Evolutionary conservation across 2,797 vertebrate species (phyloP).

Genomic region (Acipenser ruthenus): DNA sequence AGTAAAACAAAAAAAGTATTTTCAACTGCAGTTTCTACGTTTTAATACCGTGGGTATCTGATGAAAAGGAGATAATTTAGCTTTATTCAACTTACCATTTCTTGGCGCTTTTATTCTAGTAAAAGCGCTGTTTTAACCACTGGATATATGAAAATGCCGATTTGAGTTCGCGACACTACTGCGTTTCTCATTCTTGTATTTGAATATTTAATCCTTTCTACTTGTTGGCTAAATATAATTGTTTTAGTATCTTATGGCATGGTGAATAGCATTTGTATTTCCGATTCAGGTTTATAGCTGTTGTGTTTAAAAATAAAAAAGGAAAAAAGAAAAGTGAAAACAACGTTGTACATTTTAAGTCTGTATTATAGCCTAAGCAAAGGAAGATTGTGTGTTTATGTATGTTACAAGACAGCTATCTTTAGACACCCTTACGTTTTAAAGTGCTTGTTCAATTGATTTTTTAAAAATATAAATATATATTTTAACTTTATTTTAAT

Average conservation of each 20-base stretch:
- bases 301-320: slow-evolving; percentile 91
- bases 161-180: slow-evolving; percentile 97
- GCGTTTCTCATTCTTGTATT: slow-evolving; percentile 98
- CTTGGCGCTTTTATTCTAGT: slow-evolving; percentile 85
- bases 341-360: slow-evolving; percentile 98
- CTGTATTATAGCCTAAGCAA: slow-evolving; percentile 91
- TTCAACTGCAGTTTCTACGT: slow-evolving; percentile 51
- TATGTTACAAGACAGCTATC: slow-evolving; percentile 93
- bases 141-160: slow-evolving; percentile 86
- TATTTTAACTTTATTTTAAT: slow-evolving; percentile 86
- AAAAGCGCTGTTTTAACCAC: slow-evolving; percentile 84
- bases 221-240: slow-evolving; percentile 98
- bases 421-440: slow-evolving; percentile 72
- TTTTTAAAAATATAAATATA: slow-evolving; percentile 63
- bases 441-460: slow-evolving; percentile 79
- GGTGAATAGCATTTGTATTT: slow-evolving; percentile 99
- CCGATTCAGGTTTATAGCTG: slow-evolving; percentile 98
- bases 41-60: slow-evolving; percentile 49
- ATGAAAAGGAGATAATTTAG: slow-evolving; percentile 89
- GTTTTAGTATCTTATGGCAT: slow-evolving; percentile 99
- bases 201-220: slow-evolving; percentile 99
- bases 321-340: slow-evolving; percentile 74
- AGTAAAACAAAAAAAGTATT: slow-evolving; percentile 39
- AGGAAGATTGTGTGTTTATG: slow-evolving; percentile 99
- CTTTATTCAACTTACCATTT: slow-evolving; percentile 84